Conservation (phyloP, 2,113 vertebrate genomes). For the Glareola pratincola region DNA sequence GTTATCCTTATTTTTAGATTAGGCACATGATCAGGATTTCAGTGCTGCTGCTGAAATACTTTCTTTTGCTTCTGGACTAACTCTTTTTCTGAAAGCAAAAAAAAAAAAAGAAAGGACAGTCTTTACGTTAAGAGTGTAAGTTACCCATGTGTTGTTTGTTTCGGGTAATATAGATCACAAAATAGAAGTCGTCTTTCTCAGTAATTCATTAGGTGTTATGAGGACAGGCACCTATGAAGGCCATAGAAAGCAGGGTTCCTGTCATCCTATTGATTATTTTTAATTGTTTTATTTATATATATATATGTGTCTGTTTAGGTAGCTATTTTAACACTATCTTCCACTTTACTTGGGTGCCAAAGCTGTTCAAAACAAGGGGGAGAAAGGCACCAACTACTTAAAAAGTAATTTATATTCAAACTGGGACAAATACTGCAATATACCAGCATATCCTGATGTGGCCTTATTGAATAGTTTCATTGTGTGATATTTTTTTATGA, state of each 20-base stretch:
- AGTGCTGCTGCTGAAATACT: not conserved
- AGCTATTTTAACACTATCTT: not conserved
- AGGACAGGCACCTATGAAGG: not conserved
- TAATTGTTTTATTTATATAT: not conserved
- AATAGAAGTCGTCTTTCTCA: not conserved
- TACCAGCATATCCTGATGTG: not conserved
- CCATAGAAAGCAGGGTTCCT: not conserved
- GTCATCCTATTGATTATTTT: not conserved
- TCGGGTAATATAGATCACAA: not conserved
- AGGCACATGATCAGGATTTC: not conserved
- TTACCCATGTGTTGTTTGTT: not conserved
- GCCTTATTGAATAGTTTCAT: not conserved
- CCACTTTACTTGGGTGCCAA: not conserved
- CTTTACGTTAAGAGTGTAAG: not conserved
- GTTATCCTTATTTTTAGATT: slow-evolving; percentile 51
- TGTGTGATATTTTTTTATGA: not conserved
- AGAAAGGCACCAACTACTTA: not conserved
- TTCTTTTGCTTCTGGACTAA: not conserved
- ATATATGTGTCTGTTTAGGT: not conserved
- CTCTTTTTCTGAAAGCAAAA: not conserved
- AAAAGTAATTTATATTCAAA: not conserved
- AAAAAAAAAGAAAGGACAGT: not conserved
- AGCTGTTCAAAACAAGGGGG: not conserved
- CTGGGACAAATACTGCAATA: not conserved
- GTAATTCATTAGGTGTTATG: not conserved